These are phyloP conservation scores for Gasterosteus nipponicus DNA, from an alignment of 2,113 vertebrate species.

Conservation along the genomic window DNA sequence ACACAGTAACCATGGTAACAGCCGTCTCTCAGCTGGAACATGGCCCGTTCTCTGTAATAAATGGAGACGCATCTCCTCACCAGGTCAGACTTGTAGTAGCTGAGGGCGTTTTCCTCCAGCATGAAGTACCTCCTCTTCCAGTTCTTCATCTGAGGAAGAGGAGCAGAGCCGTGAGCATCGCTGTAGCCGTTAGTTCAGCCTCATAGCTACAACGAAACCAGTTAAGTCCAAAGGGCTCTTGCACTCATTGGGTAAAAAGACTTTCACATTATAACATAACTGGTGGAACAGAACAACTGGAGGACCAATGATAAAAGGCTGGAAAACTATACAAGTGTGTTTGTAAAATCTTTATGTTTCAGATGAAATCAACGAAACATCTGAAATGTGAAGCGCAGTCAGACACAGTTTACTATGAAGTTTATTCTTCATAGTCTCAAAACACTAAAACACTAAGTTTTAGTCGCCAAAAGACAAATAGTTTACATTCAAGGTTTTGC, in stretches of 20 bases:
- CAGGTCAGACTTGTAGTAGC: constrained; percentile 95
- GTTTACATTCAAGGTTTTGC: no score
- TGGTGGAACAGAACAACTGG: no score
- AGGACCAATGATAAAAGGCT: no score
- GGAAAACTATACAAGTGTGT: no score
- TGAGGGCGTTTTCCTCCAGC: constrained; percentile 92
- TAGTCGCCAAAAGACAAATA: no score
- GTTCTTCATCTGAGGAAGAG: constrained; percentile 90
- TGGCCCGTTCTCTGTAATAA: not conserved
- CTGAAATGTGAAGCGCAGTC: no score
- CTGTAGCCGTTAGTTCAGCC: not conserved
- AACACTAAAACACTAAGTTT: no score
- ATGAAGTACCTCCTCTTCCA: constrained; percentile 98
- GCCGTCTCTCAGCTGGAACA: not conserved
- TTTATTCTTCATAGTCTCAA: no score
- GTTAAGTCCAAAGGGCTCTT: not conserved
- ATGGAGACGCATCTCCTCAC: constrained; percentile 71
- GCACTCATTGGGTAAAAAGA: not conserved
- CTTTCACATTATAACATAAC: not conserved
- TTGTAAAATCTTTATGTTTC: no score
- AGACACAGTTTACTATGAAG: no score
- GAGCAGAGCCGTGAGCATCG: not conserved
- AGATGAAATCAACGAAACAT: no score
- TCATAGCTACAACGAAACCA: not conserved
- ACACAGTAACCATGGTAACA: not conserved